Evolutionary conservation across 2,888 invertebrate genomes (phyloP), one percentile per base, ranked within the genome.

Genomic region (Gandaritis pyraliata): DNA sequence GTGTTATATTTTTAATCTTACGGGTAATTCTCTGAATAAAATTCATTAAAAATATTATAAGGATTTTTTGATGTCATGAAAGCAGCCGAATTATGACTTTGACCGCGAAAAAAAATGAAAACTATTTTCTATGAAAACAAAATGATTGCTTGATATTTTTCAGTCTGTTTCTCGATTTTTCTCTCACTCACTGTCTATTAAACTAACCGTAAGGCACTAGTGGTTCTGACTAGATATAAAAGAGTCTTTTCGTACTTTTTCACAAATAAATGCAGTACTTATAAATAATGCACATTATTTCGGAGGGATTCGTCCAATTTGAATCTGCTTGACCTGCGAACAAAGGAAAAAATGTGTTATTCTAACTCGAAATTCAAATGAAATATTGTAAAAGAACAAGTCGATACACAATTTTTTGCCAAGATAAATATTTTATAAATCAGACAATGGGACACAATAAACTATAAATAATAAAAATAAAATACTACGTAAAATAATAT

Each of bases 211-310:
- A 90, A 90, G 90, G 90, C 91, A 91, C 91, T 90, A 87, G 62
- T 73, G 76, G 76, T 82, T 86, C 60, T 92, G 92, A 92, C 92
- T 92, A 92, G 92, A 92, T 80, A 82, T 80, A 84, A 83, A 81
- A 86, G 81, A 91, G 91, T 91, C 90, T 91, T 86, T 87, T 86
- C 81, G 87, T 87, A 78, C 76, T 82, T 82, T 77, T 83, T 82
- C 80, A 85, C 84, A 82, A 81, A 78, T 79, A 66, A 82, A 83
- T 82, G 81, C 84, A 78, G 74, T 76, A 74, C 69, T 74, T 77
- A 78, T 81, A 83, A 83, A 79, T 84, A 85, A 84, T 83, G 81
- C 80, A 82, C 80, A 79, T 77, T 43, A 75, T 78, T 80, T 87
- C 91, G 91, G 91, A 87, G 91, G 91, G 91, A 81, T 81, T 81